phyloP scores from a whole-genome alignment of 2,888 invertebrate genomes.

The Horisme vitalbata region DNA sequence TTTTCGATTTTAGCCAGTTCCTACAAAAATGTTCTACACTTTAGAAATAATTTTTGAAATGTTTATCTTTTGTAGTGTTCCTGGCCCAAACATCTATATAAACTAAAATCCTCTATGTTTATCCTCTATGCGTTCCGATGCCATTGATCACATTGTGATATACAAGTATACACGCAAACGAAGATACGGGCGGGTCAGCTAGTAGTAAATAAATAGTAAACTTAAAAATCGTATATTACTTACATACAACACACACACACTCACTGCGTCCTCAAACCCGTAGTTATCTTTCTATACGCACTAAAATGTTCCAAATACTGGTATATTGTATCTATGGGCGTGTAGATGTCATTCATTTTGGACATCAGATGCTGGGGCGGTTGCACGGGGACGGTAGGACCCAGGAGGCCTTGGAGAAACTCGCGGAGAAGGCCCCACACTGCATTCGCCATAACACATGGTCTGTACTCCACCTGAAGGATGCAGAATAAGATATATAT shows the following conservation, averaged over 20 bases:
- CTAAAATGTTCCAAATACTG: slow-evolving; percentile 97
- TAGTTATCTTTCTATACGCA: slow-evolving; percentile 90
- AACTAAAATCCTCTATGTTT: too few species aligned
- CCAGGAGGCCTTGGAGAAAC: slow-evolving; percentile 95
- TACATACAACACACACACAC: background rate
- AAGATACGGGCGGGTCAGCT: too few species aligned
- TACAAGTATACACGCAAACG: too few species aligned
- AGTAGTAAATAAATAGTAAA: too few species aligned
- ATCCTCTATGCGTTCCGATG: too few species aligned
- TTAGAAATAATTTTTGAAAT: too few species aligned
- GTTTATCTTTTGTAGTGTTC: too few species aligned
- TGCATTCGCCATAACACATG: slow-evolving; percentile 92
- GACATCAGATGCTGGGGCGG: slow-evolving; percentile 89
- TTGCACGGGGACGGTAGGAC: slow-evolving; percentile 87
- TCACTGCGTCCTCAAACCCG: slow-evolving; percentile 62
- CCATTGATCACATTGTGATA: too few species aligned
- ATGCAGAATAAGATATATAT: too few species aligned
- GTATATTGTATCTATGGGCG: slow-evolving; percentile 95
- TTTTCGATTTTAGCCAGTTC: too few species aligned
- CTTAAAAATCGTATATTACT: background rate
- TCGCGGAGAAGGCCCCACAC: slow-evolving; percentile 97
- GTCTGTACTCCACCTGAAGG: slow-evolving; percentile 91
- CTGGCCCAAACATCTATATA: too few species aligned
- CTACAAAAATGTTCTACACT: too few species aligned
- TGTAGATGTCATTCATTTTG: slow-evolving; percentile 92